Conservation (phyloP, 2,113 vertebrate genomes). For the Tyrannus savana region DNA sequence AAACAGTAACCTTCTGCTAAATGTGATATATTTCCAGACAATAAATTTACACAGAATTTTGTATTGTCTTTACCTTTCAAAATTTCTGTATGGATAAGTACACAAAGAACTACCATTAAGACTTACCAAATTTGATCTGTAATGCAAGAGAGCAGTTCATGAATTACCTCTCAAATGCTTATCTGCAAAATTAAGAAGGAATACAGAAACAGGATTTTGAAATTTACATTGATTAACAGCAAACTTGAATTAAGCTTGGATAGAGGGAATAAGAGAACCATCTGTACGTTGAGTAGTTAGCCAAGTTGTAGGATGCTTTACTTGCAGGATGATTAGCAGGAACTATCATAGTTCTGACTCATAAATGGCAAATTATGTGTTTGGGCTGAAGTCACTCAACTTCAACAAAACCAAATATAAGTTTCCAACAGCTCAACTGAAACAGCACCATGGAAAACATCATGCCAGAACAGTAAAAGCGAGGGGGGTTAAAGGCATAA, state of each 20-base stretch:
- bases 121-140: neutral
- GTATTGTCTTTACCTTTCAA: neutral
- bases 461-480: neutral
- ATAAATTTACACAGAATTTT: neutral
- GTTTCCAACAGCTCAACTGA: neutral
- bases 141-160: neutral
- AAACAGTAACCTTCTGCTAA: neutral
- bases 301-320: neutral
- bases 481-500: neutral
- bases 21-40: neutral
- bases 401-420: neutral
- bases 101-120: neutral
- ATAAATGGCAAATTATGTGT: neutral
- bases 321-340: neutral
- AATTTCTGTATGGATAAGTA: neutral
- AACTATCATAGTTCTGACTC: neutral
- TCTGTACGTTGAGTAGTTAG: neutral
- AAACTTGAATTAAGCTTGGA: neutral
- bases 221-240: neutral
- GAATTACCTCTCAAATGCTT: neutral
- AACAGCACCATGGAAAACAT: neutral
- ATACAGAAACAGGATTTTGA: neutral
- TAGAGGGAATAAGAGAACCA: neutral
- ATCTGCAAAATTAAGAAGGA: neutral
- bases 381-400: neutral